A percentile compares a stretch with the other conserved stretches of the same genome.
phyloP scores from a whole-genome alignment of 30 jellyfish, hydroid and myxozoan genomes.

The Aurelia sp. region DNA sequence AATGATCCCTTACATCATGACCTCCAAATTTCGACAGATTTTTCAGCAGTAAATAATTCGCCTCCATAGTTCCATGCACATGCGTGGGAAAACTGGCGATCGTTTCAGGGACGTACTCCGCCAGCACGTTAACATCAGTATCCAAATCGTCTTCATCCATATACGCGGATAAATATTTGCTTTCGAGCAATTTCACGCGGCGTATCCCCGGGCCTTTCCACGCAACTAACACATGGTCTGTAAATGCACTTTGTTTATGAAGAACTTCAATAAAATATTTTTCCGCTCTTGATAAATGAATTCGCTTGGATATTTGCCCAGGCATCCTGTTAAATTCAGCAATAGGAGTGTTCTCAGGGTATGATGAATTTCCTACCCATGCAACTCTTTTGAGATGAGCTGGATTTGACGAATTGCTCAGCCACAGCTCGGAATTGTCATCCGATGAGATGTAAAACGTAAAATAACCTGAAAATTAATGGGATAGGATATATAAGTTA shows the following conservation, averaged over 20 bases:
- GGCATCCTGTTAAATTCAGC: conserved; percentile 60
- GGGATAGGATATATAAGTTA: not conserved
- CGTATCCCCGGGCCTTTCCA: conserved; percentile 92
- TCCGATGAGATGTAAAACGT: conserved; percentile 89
- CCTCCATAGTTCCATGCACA: conserved; percentile 53
- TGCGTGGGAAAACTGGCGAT: conserved; percentile 79
- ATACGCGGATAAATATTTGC: conserved; percentile 76
- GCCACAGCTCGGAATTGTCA: conserved; percentile 94
- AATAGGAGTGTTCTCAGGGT: conserved; percentile 57
- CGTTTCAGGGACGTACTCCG: conserved; percentile 85
- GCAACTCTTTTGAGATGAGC: conserved; percentile 53
- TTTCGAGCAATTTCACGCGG: conserved; percentile 41
- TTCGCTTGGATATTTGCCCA: conserved; percentile 71
- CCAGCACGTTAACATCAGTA: conserved; percentile 74
- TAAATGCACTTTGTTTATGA: conserved; percentile 83
- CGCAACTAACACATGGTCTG: conserved; percentile 83
- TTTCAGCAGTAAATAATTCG: conserved; percentile 38
- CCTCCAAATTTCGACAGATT: conserved; percentile 64
- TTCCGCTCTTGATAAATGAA: conserved; percentile 32
- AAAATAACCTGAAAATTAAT: conserved; percentile 65
- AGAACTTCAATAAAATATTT: conserved; percentile 82
- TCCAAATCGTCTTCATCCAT: conserved; percentile 61
- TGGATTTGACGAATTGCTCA: conserved; percentile 79
- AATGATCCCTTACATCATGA: conserved; percentile 71
- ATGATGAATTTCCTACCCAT: conserved; percentile 74